These are phyloP conservation scores for Eupithecia abbreviata DNA, from an alignment of 2,888 invertebrate species.

Conservation along the genomic window DNA sequence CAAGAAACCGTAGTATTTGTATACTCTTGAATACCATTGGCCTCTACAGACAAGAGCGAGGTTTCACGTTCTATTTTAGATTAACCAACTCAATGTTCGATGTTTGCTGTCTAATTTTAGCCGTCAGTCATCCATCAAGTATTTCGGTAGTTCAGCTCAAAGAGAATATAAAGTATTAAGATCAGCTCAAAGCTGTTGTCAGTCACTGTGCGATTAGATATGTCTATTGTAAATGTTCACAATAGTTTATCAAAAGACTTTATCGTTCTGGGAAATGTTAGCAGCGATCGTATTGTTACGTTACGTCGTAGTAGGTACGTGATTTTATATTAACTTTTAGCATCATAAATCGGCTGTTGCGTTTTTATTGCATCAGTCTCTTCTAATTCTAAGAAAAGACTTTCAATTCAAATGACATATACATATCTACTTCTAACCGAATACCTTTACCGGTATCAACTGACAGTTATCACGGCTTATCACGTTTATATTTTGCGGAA, in stretches of 20 bases:
- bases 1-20: not conserved
- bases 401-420: not conserved
- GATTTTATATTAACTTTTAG: not conserved
- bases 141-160: conserved; percentile 1
- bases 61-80: conserved; percentile 27
- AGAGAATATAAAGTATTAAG: not conserved
- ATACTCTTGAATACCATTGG: not conserved
- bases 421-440: too few relatives aligned
- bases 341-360: not conserved
- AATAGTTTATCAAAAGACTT: not conserved
- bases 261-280: not conserved
- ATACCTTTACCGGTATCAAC: too few relatives aligned
- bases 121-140: conserved; percentile 18
- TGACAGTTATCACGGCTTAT: not conserved
- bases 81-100: conserved; percentile 2
- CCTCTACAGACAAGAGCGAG: conserved; percentile 22
- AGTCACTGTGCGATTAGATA: not conserved
- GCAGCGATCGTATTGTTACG: not conserved
- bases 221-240: not conserved
- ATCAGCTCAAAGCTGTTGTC: not conserved
- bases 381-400: not conserved
- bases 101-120: conserved; percentile 29
- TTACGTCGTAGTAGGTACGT: not conserved
- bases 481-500: not conserved
- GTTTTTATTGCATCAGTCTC: not conserved